Conservation (phyloP, 2,888 invertebrate species). For the Cheilosia soror region DNA sequence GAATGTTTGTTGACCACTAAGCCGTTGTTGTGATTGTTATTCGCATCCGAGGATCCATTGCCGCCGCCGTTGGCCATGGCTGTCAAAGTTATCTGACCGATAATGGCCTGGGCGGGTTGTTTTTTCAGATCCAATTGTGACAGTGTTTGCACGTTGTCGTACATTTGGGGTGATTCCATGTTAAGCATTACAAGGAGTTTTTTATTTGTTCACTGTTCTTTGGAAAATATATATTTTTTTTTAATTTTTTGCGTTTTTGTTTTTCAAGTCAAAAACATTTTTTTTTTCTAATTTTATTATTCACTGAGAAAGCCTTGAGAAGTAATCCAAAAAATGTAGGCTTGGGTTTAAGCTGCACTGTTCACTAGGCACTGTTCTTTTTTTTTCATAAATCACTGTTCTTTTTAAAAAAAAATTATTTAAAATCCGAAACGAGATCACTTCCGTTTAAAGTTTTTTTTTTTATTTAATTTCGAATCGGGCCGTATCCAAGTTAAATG, state of each 20-base stretch:
- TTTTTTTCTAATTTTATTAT: slow-evolving; percentile 36
- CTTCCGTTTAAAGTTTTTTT: slow-evolving; percentile 24
- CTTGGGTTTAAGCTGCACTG: slow-evolving; percentile 33
- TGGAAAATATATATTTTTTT: slow-evolving; percentile 20
- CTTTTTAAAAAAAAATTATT: neutral
- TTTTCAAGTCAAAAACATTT: slow-evolving; percentile 64
- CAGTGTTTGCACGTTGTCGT: slow-evolving; percentile 84
- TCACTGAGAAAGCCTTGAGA: slow-evolving; percentile 52
- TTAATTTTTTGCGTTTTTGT: slow-evolving; percentile 6
- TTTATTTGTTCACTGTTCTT: slow-evolving; percentile 55
- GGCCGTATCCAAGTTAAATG: slow-evolving; percentile 47
- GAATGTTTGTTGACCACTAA: slow-evolving; percentile 83
- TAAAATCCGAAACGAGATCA: slow-evolving; percentile 22
- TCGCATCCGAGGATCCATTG: slow-evolving; percentile 78
- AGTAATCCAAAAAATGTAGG: slow-evolving; percentile 56
- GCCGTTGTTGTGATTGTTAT: slow-evolving; percentile 79
- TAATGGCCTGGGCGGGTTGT: slow-evolving; percentile 83
- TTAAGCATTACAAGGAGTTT: slow-evolving; percentile 80
- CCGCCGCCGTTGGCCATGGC: slow-evolving; percentile 79
- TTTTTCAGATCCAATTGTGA: slow-evolving; percentile 84
- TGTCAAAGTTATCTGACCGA: slow-evolving; percentile 82
- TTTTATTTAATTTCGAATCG: slow-evolving; percentile 13
- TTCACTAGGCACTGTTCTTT: slow-evolving; percentile 36
- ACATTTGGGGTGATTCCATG: slow-evolving; percentile 84
- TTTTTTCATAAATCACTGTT: slow-evolving; percentile 6